Evolutionary conservation across 2,888 invertebrate species (phyloP).

Genomic region (Cantharis lateralis): DNA sequence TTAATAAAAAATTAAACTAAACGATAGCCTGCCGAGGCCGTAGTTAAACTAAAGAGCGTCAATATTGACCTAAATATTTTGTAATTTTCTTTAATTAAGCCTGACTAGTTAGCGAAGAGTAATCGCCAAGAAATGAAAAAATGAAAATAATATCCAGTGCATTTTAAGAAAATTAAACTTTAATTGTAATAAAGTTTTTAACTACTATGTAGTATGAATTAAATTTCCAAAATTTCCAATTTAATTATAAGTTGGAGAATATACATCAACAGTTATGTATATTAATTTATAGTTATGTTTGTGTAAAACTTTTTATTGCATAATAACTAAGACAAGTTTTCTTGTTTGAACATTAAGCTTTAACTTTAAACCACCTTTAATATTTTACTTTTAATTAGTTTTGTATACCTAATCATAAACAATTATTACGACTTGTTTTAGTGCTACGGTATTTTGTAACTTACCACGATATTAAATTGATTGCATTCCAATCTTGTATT

Average conservation of each 20-base stretch:
- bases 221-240: constrained; percentile 22
- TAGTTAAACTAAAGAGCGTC: neutral
- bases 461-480: neutral
- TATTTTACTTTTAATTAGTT: constrained; percentile 2
- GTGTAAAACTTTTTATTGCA: constrained; percentile 5
- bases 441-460: neutral
- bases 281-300: constrained; percentile 23
- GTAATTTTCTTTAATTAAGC: neutral
- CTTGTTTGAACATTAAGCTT: neutral
- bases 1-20: too few relatives aligned
- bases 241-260: constrained; percentile 24
- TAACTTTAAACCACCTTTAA: neutral
- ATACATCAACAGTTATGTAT: constrained; percentile 12
- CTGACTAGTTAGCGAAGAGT: neutral
- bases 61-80: neutral
- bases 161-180: constrained; percentile 21
- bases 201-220: constrained; percentile 11
- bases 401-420: neutral
- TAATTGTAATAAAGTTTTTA: constrained; percentile 22
- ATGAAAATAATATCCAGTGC: constrained; percentile 10
- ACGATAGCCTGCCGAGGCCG: too few relatives aligned
- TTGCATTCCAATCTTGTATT: neutral
- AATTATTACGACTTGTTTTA: neutral
- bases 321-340: neutral
- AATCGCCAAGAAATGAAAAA: neutral